Base-by-base conservation (phyloP, 1,140 invertebrate genomes). In the Leptinotarsa texana region DNA sequence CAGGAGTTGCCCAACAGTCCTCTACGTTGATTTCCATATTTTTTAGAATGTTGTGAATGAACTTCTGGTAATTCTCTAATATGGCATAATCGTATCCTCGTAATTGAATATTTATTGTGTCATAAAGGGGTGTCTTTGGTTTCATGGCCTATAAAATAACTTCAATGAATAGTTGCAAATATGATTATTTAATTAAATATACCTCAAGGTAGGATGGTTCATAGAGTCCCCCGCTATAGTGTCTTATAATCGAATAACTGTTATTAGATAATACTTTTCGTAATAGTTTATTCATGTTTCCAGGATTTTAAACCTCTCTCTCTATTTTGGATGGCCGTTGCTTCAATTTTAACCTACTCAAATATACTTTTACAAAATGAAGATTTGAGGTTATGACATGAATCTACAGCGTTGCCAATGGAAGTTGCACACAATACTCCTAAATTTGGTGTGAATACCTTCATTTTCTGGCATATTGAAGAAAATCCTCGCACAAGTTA, bases 61-160 rank as follows among this genome's bases (percentile, higher is more conserved):
- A 92, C 80, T 89, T 90, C 84, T 94, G 94, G 83, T 91, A 96
- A 79, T 86, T 90, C 86, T 97, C 95, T 63, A 97, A 83, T 13
- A 94, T 80, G 13, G 93, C 89, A 86, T 89, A 97, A 83, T 95
- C 92, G 82, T 96, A 95, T 4, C 94, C 91, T 81, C 89, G 93
- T 27, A 97, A 85, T 87, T 93, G 91, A 49, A 97, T 87, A 85
- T 95, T 94, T 18, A 97, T 80, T 22, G 86, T 85, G 57, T 92
- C 89, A 86, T 93, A 92, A n/a, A 92, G 83, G 24, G 94, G 93
- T 75, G 90, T 87, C 82, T 92, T 89, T 1, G 91, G 87, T 84
- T 91, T 89, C 80, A 90, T 85, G 65, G 86, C 85, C 91, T 93
- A 82, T 75, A 87, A 85, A 24, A 65, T 18, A 42, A 42, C 1